Conservation (phyloP, 2,888 invertebrate species). For the Dynastes tityus region DNA sequence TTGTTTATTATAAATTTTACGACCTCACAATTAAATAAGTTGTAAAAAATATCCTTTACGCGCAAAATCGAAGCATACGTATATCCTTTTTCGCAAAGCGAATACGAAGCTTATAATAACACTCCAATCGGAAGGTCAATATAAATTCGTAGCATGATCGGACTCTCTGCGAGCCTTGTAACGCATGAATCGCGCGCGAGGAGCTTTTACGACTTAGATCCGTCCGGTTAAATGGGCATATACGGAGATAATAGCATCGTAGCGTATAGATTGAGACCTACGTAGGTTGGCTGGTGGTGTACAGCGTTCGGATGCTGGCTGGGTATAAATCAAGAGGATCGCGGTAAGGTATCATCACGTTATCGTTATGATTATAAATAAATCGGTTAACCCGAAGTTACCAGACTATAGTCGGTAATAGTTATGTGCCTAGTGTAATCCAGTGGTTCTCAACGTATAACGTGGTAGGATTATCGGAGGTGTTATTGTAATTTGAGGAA, state of each 20-base stretch:
- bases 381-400: slow-evolving; percentile 24
- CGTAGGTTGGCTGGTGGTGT: not conserved
- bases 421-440: slow-evolving; percentile 14
- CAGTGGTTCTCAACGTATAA: slow-evolving; percentile 20
- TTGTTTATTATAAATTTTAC: too few species aligned
- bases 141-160: not conserved
- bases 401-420: slow-evolving; percentile 11
- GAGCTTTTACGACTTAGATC: slow-evolving; percentile 15
- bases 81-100: too few species aligned
- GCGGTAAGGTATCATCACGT: slow-evolving; percentile 31
- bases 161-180: not conserved
- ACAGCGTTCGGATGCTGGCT: not conserved
- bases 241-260: slow-evolving; percentile 19
- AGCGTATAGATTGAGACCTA: slow-evolving; percentile 25
- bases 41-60: not conserved
- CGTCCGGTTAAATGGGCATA: slow-evolving; percentile 19
- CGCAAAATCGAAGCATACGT: too few species aligned
- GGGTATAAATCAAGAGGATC: slow-evolving; percentile 18
- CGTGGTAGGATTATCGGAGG: not conserved
- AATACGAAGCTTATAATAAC: not conserved
- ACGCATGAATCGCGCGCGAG: slow-evolving; percentile 7
- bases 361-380: slow-evolving; percentile 29
- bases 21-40: too few species aligned
- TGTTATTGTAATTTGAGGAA: too few species aligned
- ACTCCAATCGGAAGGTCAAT: not conserved